Base-by-base conservation (phyloP, 2,888 invertebrate species). In the Epistrophe eligans region DNA sequence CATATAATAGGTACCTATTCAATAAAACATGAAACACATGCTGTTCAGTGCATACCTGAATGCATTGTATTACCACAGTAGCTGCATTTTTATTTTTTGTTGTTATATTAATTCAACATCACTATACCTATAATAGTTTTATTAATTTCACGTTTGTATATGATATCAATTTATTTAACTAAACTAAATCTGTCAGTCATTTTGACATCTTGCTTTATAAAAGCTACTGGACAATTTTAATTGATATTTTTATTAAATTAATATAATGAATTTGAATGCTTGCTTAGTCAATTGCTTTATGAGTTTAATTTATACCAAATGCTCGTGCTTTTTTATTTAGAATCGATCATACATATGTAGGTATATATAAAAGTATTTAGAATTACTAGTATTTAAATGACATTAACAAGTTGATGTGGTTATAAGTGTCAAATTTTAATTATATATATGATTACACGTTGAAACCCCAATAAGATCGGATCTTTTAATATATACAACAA, bases 231-330 rank as follows among this genome's bases (percentile, higher is more conserved):
- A 8, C 19, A 35, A 48, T 35, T 19, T 13, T 6, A 50, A 35
- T 66, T 66, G 17, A 67, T 67, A 35, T 32, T 50, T 66, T 19
- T 7, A 67, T 67, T 35, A 67, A 58, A 50, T 35, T 32, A 24
- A 32, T 32, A 32, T 50, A 50, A 19, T 50, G n/a, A 48, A 66
- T 19, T 2, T 67, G 8, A 67, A 67, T 50, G 66, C 66, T 67
- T 50, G 66, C 66, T 67, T 50, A 67, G 15, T 13, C 66, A 67
- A 45, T 15, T 24, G 24, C 17, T 58, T 35, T n/a, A 67, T 48
- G 28, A 8, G 13, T 19, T 17, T 32, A 0, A 64, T 28, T 28
- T 32, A 32, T 7, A 45, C 9, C 6, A 4, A 15, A 40, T 40
- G 19, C 5, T 19, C 5, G 4, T 32, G 32, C 32, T 32, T 32